Evolutionary conservation across 1,140 invertebrate species (phyloP).

Genomic region (Bathynomus jamesi): DNA sequence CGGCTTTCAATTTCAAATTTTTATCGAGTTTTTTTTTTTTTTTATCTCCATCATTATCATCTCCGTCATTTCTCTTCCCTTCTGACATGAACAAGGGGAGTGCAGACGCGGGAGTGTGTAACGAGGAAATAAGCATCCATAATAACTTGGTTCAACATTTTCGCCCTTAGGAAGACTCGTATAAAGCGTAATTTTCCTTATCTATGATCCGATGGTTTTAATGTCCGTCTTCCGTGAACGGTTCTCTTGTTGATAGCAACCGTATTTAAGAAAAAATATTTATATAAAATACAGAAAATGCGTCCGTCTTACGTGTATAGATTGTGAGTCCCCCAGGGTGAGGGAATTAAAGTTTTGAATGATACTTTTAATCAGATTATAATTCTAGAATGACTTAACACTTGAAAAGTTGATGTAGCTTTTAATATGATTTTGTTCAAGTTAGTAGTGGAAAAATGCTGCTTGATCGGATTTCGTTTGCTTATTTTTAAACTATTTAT

Average conservation of each 20-base stretch:
- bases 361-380: too few species aligned
- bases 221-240: background rate
- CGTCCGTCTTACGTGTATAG: background rate
- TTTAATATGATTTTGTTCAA: too few species aligned
- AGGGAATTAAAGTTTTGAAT: background rate
- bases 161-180: background rate
- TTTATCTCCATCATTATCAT: background rate
- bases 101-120: background rate
- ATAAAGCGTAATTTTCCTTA: background rate
- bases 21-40: background rate
- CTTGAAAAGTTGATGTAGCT: too few species aligned
- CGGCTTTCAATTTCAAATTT: too few species aligned
- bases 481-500: too few species aligned
- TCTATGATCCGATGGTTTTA: background rate
- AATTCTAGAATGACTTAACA: too few species aligned
- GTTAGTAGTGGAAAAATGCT: too few species aligned
- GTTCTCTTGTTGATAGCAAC: background rate
- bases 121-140: too few species aligned
- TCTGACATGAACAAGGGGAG: background rate
- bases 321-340: too few species aligned
- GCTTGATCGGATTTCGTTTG: too few species aligned
- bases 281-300: background rate
- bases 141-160: too few species aligned
- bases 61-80: background rate
- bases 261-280: slow-evolving; percentile 2